A percentile compares a stretch with the other conserved stretches of the same genome.
Conservation (phyloP, 2,888 invertebrate species). For the Epinotia bilunana region DNA sequence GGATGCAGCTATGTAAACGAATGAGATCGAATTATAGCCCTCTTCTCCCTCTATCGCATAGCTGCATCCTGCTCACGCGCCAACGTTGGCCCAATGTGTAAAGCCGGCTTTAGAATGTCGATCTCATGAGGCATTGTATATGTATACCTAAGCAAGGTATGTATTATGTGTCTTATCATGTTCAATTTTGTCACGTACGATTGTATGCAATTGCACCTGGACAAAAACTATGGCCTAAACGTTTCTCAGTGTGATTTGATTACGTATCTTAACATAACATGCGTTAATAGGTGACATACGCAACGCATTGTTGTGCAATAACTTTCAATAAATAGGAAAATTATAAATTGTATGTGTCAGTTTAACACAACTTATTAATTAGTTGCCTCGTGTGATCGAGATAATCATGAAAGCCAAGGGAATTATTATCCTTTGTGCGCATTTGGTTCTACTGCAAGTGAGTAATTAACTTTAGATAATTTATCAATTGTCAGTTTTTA, state of each 20-base stretch:
- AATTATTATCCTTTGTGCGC: conserved; percentile 27
- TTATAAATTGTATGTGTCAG: conserved; percentile 7
- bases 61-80: no score
- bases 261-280: conserved; percentile 28
- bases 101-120: not conserved
- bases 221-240: conserved; percentile 4
- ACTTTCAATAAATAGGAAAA: conserved; percentile 19
- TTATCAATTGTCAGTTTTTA: not conserved
- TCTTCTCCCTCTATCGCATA: no score
- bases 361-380: conserved; percentile 7
- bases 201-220: conserved; percentile 14
- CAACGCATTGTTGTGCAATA: conserved; percentile 19
- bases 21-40: no score
- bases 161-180: conserved; percentile 19
- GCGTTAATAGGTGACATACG: not conserved
- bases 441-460: conserved; percentile 19
- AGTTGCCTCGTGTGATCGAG: not conserved
- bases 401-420: conserved; percentile 25
- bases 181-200: conserved; percentile 26
- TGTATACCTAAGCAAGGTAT: not conserved
- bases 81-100: no score
- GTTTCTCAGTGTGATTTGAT: conserved; percentile 21
- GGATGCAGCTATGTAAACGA: no score
- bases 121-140: not conserved
- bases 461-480: not conserved